Evolutionary conservation across 2,113 vertebrate genomes (phyloP).

Genomic region (Prunella himalayana): DNA sequence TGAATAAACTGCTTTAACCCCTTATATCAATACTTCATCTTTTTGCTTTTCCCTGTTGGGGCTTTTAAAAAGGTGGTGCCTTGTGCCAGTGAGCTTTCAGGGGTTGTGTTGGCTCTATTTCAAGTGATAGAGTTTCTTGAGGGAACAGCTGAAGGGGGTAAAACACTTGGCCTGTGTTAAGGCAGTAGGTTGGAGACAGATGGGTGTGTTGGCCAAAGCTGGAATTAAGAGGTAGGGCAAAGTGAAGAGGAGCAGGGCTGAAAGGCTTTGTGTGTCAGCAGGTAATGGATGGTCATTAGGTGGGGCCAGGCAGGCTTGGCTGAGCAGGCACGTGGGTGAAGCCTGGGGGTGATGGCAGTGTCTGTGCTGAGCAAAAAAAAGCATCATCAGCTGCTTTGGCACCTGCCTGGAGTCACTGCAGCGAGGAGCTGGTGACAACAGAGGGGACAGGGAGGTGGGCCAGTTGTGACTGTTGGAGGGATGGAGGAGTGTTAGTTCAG

Average conservation of each 20-base stretch:
- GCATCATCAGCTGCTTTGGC: neutral
- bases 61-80: neutral
- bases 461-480: fast-evolving
- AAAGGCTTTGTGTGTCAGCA: neutral
- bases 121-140: fast-evolving
- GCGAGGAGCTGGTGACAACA: fast-evolving
- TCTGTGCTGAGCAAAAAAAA: neutral
- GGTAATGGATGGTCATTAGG: constrained; percentile 9
- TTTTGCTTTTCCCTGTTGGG: neutral
- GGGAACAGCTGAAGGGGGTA: neutral
- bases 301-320: neutral
- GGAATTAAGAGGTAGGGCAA: neutral
- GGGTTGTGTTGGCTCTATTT: fast-evolving
- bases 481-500: neutral
- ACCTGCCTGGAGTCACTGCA: neutral
- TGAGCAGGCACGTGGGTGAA: neutral
- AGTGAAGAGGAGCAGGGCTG: neutral
- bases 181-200: neutral
- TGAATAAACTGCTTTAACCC: neutral
- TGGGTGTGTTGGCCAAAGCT: neutral
- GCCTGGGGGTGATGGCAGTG: neutral
- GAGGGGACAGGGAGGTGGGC: neutral
- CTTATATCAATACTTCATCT: neutral
- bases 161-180: neutral
- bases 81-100: neutral